Evolutionary conservation across 2,113 vertebrate species (phyloP).

Genomic region (Casuarius casuarius): DNA sequence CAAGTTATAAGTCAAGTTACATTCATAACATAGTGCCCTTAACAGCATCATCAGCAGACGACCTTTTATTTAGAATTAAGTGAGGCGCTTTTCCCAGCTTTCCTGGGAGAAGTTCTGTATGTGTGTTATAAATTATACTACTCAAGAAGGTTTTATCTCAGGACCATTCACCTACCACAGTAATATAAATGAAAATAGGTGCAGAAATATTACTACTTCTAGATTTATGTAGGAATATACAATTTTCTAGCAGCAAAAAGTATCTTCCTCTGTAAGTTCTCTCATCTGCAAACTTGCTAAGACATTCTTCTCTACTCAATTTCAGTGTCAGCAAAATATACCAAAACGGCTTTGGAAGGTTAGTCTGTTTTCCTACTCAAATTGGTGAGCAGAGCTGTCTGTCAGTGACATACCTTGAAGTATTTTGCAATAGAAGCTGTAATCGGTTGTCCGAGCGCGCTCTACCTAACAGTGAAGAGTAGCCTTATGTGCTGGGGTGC

Average conservation of each 20-base stretch:
- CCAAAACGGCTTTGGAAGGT: not conserved
- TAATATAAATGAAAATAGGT: conserved; percentile 16
- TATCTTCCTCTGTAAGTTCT: not conserved
- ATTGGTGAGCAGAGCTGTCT: not conserved
- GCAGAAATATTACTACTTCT: not conserved
- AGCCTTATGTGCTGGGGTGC: not conserved
- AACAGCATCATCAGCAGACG: not conserved
- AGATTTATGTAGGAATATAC: not conserved
- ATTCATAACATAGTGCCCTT: not conserved
- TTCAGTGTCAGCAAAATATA: not conserved
- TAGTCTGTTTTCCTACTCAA: not conserved
- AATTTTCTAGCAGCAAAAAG: not conserved
- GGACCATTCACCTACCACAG: not conserved
- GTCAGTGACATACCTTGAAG: not conserved
- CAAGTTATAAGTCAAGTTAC: conserved; percentile 5
- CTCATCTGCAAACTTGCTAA: not conserved
- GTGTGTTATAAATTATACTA: not conserved
- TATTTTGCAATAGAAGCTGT: not conserved
- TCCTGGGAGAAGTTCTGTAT: not conserved
- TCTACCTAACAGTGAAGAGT: not conserved
- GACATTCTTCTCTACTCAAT: not conserved
- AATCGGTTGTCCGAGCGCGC: not conserved
- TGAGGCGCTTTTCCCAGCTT: not conserved
- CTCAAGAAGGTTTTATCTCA: not conserved
- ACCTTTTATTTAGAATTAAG: conserved; percentile 39